Percentiles rank a stretch among this genome's conserved stretches.
Conservation (phyloP, 1,140 invertebrate species). For the Forficula auricularia region DNA sequence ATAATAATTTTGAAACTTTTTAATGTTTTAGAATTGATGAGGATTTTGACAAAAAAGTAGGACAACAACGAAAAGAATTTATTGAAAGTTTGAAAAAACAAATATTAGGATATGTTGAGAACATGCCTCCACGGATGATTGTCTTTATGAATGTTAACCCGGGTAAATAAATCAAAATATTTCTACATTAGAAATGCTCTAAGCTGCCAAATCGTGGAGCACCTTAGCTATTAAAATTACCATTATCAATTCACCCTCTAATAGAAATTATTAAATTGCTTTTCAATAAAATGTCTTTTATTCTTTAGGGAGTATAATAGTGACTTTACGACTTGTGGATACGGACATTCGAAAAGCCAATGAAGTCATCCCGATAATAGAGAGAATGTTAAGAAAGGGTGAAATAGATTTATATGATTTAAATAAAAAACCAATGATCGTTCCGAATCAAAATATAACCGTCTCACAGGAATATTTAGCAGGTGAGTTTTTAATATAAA, state of each 20-base stretch:
- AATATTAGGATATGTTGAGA: conserved; percentile 2
- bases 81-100: conserved; percentile 2
- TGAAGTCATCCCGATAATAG: conserved; percentile 9
- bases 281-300: neutral
- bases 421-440: conserved; percentile 1
- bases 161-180: conserved; percentile 4
- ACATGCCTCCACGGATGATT: conserved; percentile 9
- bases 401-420: conserved; percentile 6
- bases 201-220: neutral
- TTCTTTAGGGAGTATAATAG: conserved; percentile 8
- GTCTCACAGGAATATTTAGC: neutral
- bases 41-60: conserved; percentile 8
- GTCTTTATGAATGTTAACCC: conserved; percentile 4
- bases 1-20: neutral
- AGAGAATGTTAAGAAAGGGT: neutral
- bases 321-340: conserved; percentile 8
- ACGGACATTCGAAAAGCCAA: conserved; percentile 7
- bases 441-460: conserved; percentile 3
- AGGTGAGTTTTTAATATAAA: conserved; percentile 1
- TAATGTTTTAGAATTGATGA: conserved; percentile 9
- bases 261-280: neutral
- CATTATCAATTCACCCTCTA: neutral
- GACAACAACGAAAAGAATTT: conserved; percentile 3
- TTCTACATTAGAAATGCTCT: neutral
- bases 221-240: neutral